phyloP scores from a whole-genome alignment of 2,797 vertebrate species.

The Sebastes aleutianus region DNA sequence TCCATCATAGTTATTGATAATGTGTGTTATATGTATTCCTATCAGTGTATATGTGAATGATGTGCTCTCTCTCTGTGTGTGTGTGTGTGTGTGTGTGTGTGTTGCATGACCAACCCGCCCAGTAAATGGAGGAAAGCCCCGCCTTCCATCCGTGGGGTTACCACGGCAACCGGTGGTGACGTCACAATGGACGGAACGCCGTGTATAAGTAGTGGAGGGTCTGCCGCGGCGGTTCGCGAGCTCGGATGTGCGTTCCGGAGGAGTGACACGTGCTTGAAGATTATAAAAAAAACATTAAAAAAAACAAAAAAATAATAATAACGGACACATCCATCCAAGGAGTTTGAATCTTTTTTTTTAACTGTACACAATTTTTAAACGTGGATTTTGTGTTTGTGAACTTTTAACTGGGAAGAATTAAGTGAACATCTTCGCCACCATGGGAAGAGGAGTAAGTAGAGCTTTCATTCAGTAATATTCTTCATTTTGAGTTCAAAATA shows the following conservation, averaged over 20 bases:
- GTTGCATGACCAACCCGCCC: constrained; percentile 2
- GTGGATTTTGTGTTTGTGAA: constrained; percentile 53
- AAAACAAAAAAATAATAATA: not conserved
- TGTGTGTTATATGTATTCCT: not conserved
- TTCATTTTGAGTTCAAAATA: not conserved
- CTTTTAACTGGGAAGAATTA: constrained; percentile 52
- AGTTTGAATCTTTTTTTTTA: constrained; percentile 17
- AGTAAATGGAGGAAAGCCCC: constrained; percentile 60
- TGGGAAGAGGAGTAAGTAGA: constrained; percentile 85
- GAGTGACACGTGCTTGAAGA: constrained; percentile 70
- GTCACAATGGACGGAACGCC: constrained; percentile 76
- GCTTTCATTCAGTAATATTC: not conserved
- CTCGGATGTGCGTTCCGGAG: constrained; percentile 67
- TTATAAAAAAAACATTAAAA: not conserved
- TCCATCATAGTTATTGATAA: not conserved
- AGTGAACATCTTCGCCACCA: constrained; percentile 57
- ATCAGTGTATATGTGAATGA: not conserved
- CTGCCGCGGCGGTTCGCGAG: constrained; percentile 52
- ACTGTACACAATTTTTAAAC: constrained; percentile 56
- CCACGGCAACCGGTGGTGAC: constrained; percentile 79
- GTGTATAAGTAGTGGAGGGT: constrained; percentile 75
- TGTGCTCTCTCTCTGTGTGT: not conserved
- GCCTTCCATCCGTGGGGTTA: constrained; percentile 76
- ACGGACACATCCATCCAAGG: constrained; percentile 36
- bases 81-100: not conserved